Percentiles rank a stretch among this genome's conserved stretches.
Evolutionary conservation across 2,797 vertebrate species (phyloP).

Genomic region (Artibeus jamaicensis): DNA sequence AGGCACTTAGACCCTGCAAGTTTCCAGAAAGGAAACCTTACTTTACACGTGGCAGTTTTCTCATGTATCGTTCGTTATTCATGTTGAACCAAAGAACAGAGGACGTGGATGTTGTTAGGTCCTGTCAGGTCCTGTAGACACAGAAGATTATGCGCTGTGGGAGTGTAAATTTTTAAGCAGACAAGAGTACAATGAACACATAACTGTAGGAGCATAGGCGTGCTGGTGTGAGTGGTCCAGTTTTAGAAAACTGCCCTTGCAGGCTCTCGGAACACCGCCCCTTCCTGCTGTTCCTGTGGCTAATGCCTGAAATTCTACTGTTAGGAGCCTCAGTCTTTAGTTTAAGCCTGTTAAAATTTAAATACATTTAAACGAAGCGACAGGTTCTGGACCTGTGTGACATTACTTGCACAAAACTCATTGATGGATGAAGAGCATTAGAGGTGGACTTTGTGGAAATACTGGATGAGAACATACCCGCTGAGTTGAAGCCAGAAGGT

Average conservation of each 20-base stretch:
- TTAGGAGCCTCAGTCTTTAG: neutral
- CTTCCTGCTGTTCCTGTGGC: neutral
- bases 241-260: neutral
- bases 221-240: neutral
- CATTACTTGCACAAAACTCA: neutral
- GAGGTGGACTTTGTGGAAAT: constrained; percentile 11
- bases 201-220: neutral
- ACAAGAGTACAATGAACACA: neutral
- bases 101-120: neutral
- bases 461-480: neutral
- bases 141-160: neutral
- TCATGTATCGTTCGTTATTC: neutral
- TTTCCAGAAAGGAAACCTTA: neutral
- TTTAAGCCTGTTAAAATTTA: neutral
- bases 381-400: neutral
- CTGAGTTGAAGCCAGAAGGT: neutral
- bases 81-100: neutral
- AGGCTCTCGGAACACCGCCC: neutral
- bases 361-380: neutral
- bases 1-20: neutral
- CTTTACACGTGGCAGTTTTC: neutral
- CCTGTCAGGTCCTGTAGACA: neutral
- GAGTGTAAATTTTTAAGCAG: neutral
- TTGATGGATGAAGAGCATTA: neutral
- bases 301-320: neutral